These are phyloP conservation scores for Leptatherina wallacei DNA, from an alignment of 2,797 vertebrate species.

Conservation along the genomic window DNA sequence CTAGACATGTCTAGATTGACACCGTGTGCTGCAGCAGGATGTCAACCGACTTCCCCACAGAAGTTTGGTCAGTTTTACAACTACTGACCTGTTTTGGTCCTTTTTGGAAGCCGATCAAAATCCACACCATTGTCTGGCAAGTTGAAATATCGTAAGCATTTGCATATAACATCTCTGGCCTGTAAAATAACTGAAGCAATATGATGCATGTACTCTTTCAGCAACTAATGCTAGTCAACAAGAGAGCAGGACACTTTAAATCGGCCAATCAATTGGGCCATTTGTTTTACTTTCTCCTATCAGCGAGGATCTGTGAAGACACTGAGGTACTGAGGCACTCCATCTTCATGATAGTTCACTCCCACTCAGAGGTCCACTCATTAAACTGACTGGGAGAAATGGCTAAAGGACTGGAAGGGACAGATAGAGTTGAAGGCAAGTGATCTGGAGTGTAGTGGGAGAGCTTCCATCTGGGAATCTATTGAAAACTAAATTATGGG, in stretches of 20 bases:
- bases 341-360: slow-evolving; percentile 72
- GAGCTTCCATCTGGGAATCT: slow-evolving; percentile 5
- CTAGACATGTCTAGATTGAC: slow-evolving; percentile 22
- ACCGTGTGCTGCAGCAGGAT: neutral
- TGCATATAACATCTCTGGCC: slow-evolving; percentile 19
- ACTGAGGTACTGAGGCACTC: slow-evolving; percentile 62
- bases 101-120: neutral
- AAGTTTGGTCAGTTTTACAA: slow-evolving; percentile 30
- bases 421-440: slow-evolving; percentile 29
- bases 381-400: slow-evolving; percentile 54
- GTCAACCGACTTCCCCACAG: slow-evolving; percentile 23
- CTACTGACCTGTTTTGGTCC: slow-evolving; percentile 1
- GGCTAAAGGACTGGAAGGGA: slow-evolving; percentile 19
- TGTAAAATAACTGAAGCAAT: slow-evolving; percentile 35
- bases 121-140: neutral
- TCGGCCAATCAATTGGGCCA: slow-evolving; percentile 76
- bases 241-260: slow-evolving; percentile 75
- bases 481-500: neutral
- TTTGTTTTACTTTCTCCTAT: slow-evolving; percentile 77
- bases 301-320: slow-evolving; percentile 70
- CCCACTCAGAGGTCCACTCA: slow-evolving; percentile 59
- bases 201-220: slow-evolving; percentile 41
- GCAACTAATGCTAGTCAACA: slow-evolving; percentile 79
- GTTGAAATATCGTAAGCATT: slow-evolving; percentile 3
- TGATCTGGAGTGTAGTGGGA: slow-evolving; percentile 13